phyloP scores from a whole-genome alignment of 2,797 vertebrate species.

The Cossypha polioptera region DNA sequence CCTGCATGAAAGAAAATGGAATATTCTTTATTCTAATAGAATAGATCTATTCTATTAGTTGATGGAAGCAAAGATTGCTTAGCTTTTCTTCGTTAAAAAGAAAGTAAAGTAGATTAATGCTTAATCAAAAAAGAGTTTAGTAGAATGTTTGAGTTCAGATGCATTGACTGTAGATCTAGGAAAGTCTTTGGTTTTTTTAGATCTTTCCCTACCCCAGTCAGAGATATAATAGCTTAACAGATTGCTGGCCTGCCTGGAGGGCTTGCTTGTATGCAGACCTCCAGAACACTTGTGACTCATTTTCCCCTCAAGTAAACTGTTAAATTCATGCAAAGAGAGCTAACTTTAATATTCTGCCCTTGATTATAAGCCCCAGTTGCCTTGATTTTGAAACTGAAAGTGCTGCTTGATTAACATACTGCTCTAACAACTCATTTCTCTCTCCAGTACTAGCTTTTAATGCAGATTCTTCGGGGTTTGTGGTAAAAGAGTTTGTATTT shows the following conservation, averaged over 20 bases:
- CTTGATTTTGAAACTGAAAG: slow-evolving; percentile 5
- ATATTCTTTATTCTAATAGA: too few species aligned
- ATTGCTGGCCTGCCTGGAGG: neutral
- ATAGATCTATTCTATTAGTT: neutral
- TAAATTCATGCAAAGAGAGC: neutral
- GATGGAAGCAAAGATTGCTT: neutral
- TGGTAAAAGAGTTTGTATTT: neutral
- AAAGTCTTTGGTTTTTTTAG: neutral
- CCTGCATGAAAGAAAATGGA: neutral
- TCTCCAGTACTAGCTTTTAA: neutral
- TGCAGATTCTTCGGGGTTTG: neutral
- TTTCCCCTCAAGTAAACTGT: slow-evolving; percentile 21
- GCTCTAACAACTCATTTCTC: slow-evolving; percentile 19
- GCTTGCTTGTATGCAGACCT: neutral
- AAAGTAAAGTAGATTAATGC: neutral
- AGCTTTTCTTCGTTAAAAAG: neutral
- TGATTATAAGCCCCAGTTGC: neutral
- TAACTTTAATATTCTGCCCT: slow-evolving; percentile 15
- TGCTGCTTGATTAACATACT: slow-evolving; percentile 40
- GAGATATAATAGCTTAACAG: neutral
- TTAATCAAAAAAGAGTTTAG: neutral
- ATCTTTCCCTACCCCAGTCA: neutral
- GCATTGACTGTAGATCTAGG: neutral
- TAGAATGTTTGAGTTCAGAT: neutral
- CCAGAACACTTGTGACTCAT: slow-evolving; percentile 16